Evolutionary conservation across 2,888 invertebrate species (phyloP).

Genomic region (Aporophyla lueneburgensis): DNA sequence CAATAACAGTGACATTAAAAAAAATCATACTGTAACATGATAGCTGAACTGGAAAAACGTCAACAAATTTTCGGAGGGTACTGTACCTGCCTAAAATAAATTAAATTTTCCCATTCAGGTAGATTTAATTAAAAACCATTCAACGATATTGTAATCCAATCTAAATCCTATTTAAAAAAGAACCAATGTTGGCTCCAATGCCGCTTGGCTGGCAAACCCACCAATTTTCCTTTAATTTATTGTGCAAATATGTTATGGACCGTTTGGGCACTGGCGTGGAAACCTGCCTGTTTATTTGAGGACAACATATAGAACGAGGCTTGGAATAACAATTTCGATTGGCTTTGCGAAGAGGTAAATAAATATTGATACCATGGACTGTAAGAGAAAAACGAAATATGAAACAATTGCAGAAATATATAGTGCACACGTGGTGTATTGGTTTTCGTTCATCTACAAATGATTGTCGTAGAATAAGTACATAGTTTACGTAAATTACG

Average conservation of each 20-base stretch:
- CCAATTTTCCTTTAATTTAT: conserved; percentile 51
- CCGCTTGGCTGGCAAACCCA: conserved; percentile 34
- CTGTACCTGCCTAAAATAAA: not conserved
- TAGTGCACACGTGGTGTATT: conserved; percentile 10
- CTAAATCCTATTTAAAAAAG: conserved; percentile 21
- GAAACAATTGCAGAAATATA: conserved; percentile 31
- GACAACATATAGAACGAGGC: conserved; percentile 40
- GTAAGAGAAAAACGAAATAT: conserved; percentile 47
- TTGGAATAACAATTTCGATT: conserved; percentile 48
- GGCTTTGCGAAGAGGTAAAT: conserved; percentile 48
- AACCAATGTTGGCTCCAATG: conserved; percentile 19
- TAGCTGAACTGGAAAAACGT: not conserved
- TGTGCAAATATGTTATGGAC: conserved; percentile 55
- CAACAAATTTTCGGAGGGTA: not conserved
- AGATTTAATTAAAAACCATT: conserved; percentile 33
- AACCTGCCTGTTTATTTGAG: conserved; percentile 57
- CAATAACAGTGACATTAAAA: too few relatives aligned
- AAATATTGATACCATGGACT: conserved; percentile 47
- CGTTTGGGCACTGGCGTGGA: conserved; percentile 50
- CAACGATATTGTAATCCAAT: conserved; percentile 8
- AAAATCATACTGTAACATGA: not conserved
- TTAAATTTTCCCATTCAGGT: not conserved
- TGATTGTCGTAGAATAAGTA: not conserved
- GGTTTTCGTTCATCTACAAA: not conserved
- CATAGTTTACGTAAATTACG: not conserved